A percentile compares a stretch with the other conserved stretches of the same genome.
These are phyloP conservation scores for Caretta caretta DNA, from an alignment of 2,113 vertebrate genomes.

Conservation along the genomic window DNA sequence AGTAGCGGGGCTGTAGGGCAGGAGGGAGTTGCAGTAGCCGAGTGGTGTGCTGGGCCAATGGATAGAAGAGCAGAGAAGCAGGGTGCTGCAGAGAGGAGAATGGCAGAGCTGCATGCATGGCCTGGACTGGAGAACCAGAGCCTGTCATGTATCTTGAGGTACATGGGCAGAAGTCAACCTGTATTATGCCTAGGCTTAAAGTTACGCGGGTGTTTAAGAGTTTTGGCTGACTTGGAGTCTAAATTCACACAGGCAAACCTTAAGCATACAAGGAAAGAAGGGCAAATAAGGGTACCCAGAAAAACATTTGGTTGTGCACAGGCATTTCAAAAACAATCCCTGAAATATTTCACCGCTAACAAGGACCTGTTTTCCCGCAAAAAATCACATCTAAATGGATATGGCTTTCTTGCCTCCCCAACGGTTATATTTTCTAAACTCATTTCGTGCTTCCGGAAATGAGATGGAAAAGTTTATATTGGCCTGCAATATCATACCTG, in stretches of 20 bases:
- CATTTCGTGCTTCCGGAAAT: slow-evolving; percentile 47
- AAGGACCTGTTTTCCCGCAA: slow-evolving; percentile 2
- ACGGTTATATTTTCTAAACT: slow-evolving; percentile 35
- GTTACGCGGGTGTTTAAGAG: not conserved
- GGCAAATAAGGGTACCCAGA: not conserved
- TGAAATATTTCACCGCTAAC: not conserved
- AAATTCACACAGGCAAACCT: not conserved
- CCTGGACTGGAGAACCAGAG: not conserved
- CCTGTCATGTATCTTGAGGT: not conserved
- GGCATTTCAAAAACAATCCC: not conserved
- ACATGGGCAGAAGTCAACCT: not conserved
- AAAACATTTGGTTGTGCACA: not conserved
- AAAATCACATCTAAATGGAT: not conserved
- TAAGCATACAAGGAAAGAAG: not conserved
- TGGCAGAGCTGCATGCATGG: not conserved
- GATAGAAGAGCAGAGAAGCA: not conserved
- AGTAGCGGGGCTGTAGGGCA: not conserved
- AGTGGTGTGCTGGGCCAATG: not conserved
- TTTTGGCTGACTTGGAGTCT: not conserved
- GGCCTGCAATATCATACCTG: not conserved
- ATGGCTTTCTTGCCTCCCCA: not conserved
- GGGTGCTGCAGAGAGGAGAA: not conserved
- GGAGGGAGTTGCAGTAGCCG: not conserved
- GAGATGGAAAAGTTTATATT: slow-evolving; percentile 38
- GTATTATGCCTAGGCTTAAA: not conserved